Conservation (phyloP, 2,797 vertebrate genomes). For the Emydoidea blandingii region DNA sequence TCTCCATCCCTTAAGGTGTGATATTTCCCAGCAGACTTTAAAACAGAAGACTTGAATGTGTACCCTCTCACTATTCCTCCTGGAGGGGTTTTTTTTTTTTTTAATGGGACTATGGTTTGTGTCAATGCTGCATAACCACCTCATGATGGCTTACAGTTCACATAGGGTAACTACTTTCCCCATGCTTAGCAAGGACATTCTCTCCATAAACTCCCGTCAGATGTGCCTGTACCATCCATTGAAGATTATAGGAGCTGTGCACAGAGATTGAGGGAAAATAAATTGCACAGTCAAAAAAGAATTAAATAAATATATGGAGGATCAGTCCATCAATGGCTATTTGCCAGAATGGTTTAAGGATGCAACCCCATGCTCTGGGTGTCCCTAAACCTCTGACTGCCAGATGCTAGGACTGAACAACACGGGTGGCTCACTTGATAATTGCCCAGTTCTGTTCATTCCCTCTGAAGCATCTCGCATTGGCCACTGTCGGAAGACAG, state of each 20-base stretch:
- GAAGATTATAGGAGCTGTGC: not conserved
- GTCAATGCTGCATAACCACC: not conserved
- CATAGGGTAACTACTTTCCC: not conserved
- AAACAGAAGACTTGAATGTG: not conserved
- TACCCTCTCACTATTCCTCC: not conserved
- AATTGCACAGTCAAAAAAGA: not conserved
- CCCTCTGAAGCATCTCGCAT: not conserved
- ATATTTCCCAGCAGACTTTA: not conserved
- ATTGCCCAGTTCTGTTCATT: not conserved
- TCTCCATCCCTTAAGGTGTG: rapidly evolving
- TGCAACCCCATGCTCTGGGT: not conserved
- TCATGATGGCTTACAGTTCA: not conserved
- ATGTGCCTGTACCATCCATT: not conserved
- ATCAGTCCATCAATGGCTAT: not conserved
- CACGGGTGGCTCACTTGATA: not conserved
- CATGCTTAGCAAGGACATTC: not conserved
- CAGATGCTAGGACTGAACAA: not conserved
- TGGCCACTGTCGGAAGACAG: not conserved
- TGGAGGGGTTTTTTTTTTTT: not conserved
- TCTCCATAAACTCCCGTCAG: not conserved
- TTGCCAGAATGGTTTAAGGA: not conserved
- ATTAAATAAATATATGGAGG: not conserved
- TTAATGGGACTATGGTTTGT: not conserved
- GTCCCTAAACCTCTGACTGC: not conserved
- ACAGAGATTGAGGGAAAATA: not conserved